Conservation (phyloP, 1,140 invertebrate species). For the Meloidogyne hapla region DNA sequence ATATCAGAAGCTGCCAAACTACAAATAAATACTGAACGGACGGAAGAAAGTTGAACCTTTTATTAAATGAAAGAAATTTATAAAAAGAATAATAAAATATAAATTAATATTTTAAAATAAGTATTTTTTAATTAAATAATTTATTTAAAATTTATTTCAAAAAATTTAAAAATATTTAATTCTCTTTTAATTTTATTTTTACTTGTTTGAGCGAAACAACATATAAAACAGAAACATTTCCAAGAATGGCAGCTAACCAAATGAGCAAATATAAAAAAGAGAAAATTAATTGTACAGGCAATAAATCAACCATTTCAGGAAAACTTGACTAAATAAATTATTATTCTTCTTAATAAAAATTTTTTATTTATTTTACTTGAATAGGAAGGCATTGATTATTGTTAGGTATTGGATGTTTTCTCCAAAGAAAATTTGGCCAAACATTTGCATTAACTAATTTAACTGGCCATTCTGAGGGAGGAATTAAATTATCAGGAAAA, state of each 20-base stretch:
- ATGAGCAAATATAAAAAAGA: slow-evolving; percentile 57
- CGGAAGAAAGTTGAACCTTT: slow-evolving; percentile 59
- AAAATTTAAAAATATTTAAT: too few relatives aligned
- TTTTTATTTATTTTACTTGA: slow-evolving; percentile 33
- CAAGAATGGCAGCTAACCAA: slow-evolving; percentile 57
- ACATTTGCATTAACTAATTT: slow-evolving; percentile 25
- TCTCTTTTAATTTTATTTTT: too few relatives aligned
- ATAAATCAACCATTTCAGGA: slow-evolving; percentile 54
- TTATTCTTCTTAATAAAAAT: not conserved
- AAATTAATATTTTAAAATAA: too few relatives aligned
- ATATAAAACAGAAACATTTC: slow-evolving; percentile 60
- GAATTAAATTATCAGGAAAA: not conserved
- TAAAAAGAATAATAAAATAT: slow-evolving; percentile 16
- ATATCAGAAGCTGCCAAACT: slow-evolving; percentile 57
- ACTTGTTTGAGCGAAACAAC: slow-evolving; percentile 63
- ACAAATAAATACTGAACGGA: slow-evolving; percentile 62
- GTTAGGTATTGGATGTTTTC: slow-evolving; percentile 32
- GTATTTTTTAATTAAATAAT: too few relatives aligned
- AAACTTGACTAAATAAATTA: slow-evolving; percentile 34
- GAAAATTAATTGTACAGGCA: slow-evolving; percentile 54
- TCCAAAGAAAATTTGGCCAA: slow-evolving; percentile 50
- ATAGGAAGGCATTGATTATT: slow-evolving; percentile 40
- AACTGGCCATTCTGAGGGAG: slow-evolving; percentile 20
- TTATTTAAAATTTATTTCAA: slow-evolving; percentile 30
- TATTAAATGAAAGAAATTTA: slow-evolving; percentile 29